Evolutionary conservation across 2,888 invertebrate species (phyloP).

Genomic region (Scaptomyza flava): DNA sequence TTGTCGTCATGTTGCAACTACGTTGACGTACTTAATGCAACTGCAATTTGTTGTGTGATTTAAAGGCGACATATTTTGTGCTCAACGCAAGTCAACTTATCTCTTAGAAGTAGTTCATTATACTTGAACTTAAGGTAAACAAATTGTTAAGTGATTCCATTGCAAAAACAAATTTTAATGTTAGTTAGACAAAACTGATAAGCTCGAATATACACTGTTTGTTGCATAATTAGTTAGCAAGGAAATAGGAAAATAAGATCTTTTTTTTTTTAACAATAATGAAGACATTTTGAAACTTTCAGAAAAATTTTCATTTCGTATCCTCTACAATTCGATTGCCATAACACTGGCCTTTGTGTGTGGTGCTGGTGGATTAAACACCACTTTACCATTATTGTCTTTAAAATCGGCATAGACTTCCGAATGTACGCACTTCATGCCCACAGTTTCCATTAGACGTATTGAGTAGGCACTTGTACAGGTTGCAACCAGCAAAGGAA

Average conservation of each 20-base stretch:
- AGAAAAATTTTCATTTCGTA: no score
- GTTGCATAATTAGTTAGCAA: no score
- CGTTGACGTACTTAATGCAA: neutral
- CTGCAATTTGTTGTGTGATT: neutral
- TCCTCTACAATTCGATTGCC: constrained; percentile 2
- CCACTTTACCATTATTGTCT: constrained; percentile 45
- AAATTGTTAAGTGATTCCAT: no score
- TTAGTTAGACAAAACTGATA: neutral
- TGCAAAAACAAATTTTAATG: no score
- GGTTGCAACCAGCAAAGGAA: constrained; percentile 55
- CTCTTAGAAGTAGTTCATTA: neutral
- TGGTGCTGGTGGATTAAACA: constrained; percentile 61
- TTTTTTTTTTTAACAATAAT: no score
- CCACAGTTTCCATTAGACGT: constrained; percentile 55
- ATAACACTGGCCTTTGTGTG: constrained; percentile 52
- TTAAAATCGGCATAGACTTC: constrained; percentile 63
- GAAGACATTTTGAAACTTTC: neutral
- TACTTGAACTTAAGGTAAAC: neutral
- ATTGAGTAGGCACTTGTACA: constrained; percentile 74
- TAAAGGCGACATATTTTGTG: neutral
- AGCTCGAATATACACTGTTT: no score
- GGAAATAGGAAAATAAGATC: no score
- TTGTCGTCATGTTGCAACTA: constrained; percentile 38
- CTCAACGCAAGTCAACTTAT: neutral
- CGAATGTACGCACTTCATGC: constrained; percentile 61